phyloP scores from a whole-genome alignment of 2,888 invertebrate species.

The Cheiracanthium punctorium region DNA sequence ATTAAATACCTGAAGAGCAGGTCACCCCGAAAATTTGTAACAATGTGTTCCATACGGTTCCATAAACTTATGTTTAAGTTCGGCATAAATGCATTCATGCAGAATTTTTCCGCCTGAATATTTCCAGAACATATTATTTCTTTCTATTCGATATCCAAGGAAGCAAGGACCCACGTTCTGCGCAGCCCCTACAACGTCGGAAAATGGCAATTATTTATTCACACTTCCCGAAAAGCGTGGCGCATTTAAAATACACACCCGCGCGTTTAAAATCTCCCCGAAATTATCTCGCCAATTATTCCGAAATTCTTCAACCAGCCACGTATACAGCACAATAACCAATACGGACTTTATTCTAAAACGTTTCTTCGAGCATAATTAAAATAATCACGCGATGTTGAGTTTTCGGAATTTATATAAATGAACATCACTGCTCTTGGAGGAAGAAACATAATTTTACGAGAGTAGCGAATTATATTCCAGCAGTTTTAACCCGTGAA shows the following conservation, averaged over 20 bases:
- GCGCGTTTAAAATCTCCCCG: neutral
- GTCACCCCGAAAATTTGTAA: no score
- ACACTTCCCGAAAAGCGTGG: neutral
- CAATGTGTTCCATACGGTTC: no score
- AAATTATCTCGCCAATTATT: neutral
- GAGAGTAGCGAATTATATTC: neutral
- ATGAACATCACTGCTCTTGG: no score
- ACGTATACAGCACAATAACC: neutral
- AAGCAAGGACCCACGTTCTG: no score
- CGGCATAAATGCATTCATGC: no score
- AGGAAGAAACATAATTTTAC: neutral
- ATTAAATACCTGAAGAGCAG: no score
- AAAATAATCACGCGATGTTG: neutral
- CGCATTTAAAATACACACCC: neutral
- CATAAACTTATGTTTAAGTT: no score
- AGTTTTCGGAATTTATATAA: conserved; percentile 6
- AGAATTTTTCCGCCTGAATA: no score
- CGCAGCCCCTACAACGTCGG: no score
- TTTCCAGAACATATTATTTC: no score
- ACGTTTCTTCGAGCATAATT: neutral
- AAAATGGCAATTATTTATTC: neutral
- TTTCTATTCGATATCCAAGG: no score
- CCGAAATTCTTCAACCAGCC: neutral
- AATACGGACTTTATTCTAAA: conserved; percentile 7
- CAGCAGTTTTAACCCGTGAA: neutral